phyloP scores from a whole-genome alignment of 2,113 vertebrate genomes.

The Bothrops jararaca region DNA sequence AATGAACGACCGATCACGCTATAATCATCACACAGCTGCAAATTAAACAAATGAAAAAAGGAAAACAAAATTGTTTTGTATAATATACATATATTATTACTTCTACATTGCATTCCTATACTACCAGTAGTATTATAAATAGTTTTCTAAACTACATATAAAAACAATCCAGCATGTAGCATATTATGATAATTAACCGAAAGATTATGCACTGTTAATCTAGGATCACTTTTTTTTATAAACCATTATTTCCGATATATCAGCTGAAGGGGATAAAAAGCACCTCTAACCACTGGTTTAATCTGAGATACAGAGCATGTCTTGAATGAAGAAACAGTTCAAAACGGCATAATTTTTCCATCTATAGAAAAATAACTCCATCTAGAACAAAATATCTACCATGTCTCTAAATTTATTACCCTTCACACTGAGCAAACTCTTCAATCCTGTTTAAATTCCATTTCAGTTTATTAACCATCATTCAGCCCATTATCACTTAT shows the following conservation, averaged over 20 bases:
- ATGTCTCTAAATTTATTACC: not conserved
- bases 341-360: not conserved
- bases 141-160: not conserved
- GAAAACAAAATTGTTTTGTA: not conserved
- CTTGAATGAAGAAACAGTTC: not conserved
- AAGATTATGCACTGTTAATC: not conserved
- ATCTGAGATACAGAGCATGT: not conserved
- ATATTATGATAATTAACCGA: not conserved
- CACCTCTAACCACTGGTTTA: not conserved
- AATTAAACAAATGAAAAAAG: not conserved
- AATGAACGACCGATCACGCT: constrained; percentile 90
- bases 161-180: not conserved
- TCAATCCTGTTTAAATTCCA: not conserved
- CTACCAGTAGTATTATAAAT: not conserved
- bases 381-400: not conserved
- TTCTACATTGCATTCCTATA: not conserved
- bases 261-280: not conserved
- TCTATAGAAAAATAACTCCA: not conserved
- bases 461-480: not conserved
- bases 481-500: not conserved
- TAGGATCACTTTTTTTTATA: not conserved
- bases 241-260: not conserved
- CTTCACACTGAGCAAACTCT: not conserved
- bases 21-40: constrained; percentile 87
- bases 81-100: not conserved